Conservation (phyloP, 2,797 vertebrate species). For the Tarsius wallacei region DNA sequence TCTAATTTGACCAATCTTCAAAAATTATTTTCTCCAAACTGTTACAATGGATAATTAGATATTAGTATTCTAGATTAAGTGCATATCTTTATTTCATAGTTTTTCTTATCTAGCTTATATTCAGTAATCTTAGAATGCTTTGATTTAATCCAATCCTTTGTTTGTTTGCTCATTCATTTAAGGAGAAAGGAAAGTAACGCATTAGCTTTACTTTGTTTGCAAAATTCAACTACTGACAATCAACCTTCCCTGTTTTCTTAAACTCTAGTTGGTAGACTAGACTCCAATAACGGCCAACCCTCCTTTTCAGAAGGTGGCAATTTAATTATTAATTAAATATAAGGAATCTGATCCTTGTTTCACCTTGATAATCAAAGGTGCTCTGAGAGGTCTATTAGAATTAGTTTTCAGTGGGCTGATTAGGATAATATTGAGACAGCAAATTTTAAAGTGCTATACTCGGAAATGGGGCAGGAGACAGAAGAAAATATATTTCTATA, state of each 20-base stretch:
- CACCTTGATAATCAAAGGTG: constrained; percentile 89
- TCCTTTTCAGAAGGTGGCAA: constrained; percentile 26
- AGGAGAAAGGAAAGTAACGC: neutral
- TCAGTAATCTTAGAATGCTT: neutral
- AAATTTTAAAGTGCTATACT: constrained; percentile 77
- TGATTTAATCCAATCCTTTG: neutral
- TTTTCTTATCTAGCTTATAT: constrained; percentile 7
- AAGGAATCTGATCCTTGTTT: constrained; percentile 72
- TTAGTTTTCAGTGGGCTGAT: constrained; percentile 86
- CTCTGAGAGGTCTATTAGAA: constrained; percentile 83
- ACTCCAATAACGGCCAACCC: neutral
- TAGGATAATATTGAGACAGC: constrained; percentile 88
- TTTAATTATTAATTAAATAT: constrained; percentile 78
- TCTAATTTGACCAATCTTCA: constrained; percentile 32
- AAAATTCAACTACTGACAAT: neutral
- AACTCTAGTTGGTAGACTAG: constrained; percentile 32
- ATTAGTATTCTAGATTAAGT: neutral
- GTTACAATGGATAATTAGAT: neutral
- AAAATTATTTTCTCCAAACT: constrained; percentile 10
- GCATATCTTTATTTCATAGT: neutral
- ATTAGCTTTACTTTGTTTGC: constrained; percentile 59
- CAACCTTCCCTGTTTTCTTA: constrained; percentile 9
- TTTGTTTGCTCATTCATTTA: constrained; percentile 17
- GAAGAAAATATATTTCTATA: constrained; percentile 81
- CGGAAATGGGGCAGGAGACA: constrained; percentile 75